Conservation (phyloP, 2,797 vertebrate species). For the Malacoctenus gilli region DNA sequence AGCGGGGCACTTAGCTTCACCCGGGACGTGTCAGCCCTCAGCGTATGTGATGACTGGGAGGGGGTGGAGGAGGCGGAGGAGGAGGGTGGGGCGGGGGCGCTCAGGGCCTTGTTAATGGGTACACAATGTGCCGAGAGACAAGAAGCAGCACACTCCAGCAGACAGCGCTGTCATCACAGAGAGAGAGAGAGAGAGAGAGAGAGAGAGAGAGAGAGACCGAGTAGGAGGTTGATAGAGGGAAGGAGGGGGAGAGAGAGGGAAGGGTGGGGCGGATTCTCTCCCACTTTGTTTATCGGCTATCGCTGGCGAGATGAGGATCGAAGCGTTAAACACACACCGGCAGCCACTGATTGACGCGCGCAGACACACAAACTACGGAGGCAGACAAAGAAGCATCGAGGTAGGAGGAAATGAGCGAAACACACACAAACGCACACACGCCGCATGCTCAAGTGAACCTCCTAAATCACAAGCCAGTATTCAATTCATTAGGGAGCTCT, state of each 20-base stretch:
- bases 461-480: slow-evolving; percentile 62
- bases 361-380: background rate
- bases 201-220: slow-evolving; percentile 30
- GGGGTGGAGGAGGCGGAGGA: slow-evolving; percentile 22
- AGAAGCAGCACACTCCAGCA: slow-evolving; percentile 55
- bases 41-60: slow-evolving; percentile 36
- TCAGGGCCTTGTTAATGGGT: slow-evolving; percentile 59
- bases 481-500: slow-evolving; percentile 71
- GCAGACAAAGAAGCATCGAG: slow-evolving; percentile 2
- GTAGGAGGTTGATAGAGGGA: slow-evolving; percentile 15
- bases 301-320: slow-evolving; percentile 22
- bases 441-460: slow-evolving; percentile 60
- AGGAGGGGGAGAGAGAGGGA: slow-evolving; percentile 5
- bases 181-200: too few relatives aligned
- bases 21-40: slow-evolving; percentile 32
- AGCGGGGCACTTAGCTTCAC: slow-evolving; percentile 44
- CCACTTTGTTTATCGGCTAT: slow-evolving; percentile 51
- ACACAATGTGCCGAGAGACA: slow-evolving; percentile 65
- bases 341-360: background rate
- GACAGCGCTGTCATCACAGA: slow-evolving; percentile 60
- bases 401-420: slow-evolving; percentile 29
- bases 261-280: slow-evolving; percentile 20
- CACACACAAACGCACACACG: slow-evolving; percentile 13
- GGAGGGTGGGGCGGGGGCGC: background rate
- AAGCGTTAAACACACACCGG: slow-evolving; percentile 1